Evolutionary conservation across 2,113 vertebrate genomes (phyloP), one percentile per base, ranked within the genome.

Genomic region (Phyllopteryx taeniolatus): DNA sequence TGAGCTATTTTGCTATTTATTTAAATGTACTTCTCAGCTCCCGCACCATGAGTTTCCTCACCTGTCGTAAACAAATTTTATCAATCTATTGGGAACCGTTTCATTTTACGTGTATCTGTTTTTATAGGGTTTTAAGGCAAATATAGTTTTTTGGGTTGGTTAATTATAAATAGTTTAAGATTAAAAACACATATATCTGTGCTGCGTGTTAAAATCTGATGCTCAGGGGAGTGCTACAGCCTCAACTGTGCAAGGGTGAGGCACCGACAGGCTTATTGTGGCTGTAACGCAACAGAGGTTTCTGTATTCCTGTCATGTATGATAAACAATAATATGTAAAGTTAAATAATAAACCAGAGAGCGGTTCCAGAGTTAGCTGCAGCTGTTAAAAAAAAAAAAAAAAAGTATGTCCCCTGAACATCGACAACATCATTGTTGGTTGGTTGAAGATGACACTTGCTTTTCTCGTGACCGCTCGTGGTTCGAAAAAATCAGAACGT

Each of bases 401-500:
- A 27, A 27, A 27, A 27, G 27, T 27, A 27, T 57, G 22, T 57
- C n/a, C 54, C 10, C 12, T 5, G 3, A 68, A 15, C 22, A 77
- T 53, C 15, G 17, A 20, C 17, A 20, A 51, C 49, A 51, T 33
- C 59, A 62, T 20, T 72, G 5, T 62, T 33, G 67, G 27, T 60
- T 75, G 72, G 71, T 79, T 79, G 72, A 85, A 70, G 71, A 77
- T 66, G 53, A 20, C 35, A 49, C 63, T n/a, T 20, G 20, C 67
- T 39, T 74, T 74, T 84, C 78, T 72, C 68, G 60, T 43, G 68
- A 68, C 0, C 4, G 60, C 54, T 31, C 35, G 66, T 59, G 54
- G 64, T 70, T 80, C 67, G n/a, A 72, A 66, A 68, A 46, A 12
- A 17, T 43, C 49, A 68, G 67, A 49, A 22, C 61, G 54, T 63